Evolutionary conservation across 2,888 invertebrate genomes (phyloP), one percentile per base, ranked within the genome.

Genomic region (Pseudococcus longispinus): DNA sequence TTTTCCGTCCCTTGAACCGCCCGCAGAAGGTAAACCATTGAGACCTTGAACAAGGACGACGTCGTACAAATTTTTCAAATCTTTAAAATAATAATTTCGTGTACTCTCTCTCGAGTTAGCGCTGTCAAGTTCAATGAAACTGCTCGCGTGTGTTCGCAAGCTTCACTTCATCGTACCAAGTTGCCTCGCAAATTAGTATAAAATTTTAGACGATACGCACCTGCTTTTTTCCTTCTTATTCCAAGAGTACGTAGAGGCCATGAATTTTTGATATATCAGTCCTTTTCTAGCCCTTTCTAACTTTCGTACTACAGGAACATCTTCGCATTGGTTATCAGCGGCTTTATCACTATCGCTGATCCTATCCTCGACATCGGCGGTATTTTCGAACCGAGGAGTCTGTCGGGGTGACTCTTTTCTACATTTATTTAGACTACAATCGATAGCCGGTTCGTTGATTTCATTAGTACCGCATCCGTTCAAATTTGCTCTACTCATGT

Each of bases 201-300:
- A 23, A 60, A 20, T 60, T 23, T 60, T 60, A 8, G 44, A 46
- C 44, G 44, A 46, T 46, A 80, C 83, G 8, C 29, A 83, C 83
- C 83, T 83, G 51, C 20, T 51, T 83, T 55, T 46, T 20, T 83
- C 83, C 18, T 83, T 83, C 29, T 55, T 46, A 83, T 83, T 83
- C 83, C 83, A 55, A 51, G 83, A 55, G 6, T 83, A 83, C 51
- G 83, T 51, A 26, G 9, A 13, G 26, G 83, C 83, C 83, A 83
- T 83, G 83, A 83, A 83, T 83, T 83, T 55, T 42, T 83, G 83
- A 42, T 83, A 83, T 51, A 83, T 83, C 83, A 83, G 55, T 46
- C 83, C 83, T 83, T 83, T 83, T 26, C 83, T 46, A 18, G 83
- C 55, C 20, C 83, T 83, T 55, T 83, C 83, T 13, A 83, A n/a